Evolutionary conservation across 2,113 vertebrate genomes (phyloP), one percentile per base, ranked within the genome.

Genomic region (Eubucco bourcierii): DNA sequence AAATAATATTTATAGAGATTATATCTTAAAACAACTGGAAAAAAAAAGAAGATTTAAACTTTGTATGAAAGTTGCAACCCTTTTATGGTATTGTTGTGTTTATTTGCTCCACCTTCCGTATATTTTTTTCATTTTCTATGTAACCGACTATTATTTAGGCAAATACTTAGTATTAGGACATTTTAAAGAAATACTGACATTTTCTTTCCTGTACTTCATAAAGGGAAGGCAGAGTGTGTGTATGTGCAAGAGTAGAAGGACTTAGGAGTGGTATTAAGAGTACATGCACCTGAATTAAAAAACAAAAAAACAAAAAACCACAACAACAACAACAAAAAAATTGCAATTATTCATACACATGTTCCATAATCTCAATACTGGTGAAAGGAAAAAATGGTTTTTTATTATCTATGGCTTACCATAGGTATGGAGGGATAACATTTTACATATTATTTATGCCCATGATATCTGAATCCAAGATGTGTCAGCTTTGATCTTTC

Each of bases 371-470:
- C 9, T 52, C 28, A 60, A 10, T 25, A 33, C 4, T 34, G 19
- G 2, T 52, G 39, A 65, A 73, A 56, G 7, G 27, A 33, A 21
- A 33, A 58, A 63, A 15, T 0, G 4, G n/a, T 4, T 20, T 85
- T 85, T 67, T 47, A 24, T 29, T 61, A 9, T 16, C 9, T 84
- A 8, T 78, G 44, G 21, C 1, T 84, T 47, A 52, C 5, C 1
- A 5, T 12, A 55, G 5, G 3, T 20, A n/a, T 83, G 18, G 2
- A 44, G 9, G 16, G 37, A 41, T 16, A 79, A 27, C 53, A 59
- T 55, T 61, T 63, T 66, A n/a, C 1, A 0, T 31, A 16, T 33
- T 3, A 39, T 4, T 50, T 68, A 23, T 2, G 1, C 4, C 8
- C 7, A 18, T 63, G 4, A 4, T 20, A 80, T 1, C 27, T 52